Percentiles rank a stretch among this genome's conserved stretches.
These are phyloP conservation scores for Aplodontia rufa DNA, from an alignment of 2,113 vertebrate genomes.

Conservation along the genomic window DNA sequence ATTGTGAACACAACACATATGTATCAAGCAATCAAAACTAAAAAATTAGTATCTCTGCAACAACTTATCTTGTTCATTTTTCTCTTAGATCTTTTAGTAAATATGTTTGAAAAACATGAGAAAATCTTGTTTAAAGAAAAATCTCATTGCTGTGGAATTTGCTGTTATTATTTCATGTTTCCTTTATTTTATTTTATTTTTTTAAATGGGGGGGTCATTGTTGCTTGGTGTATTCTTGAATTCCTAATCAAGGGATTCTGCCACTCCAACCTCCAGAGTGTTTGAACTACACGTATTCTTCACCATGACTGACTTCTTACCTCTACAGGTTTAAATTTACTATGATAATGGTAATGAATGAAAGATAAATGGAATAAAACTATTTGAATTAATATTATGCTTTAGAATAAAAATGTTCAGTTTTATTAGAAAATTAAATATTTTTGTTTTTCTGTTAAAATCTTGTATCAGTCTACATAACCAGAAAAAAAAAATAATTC, in stretches of 20 bases:
- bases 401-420: not conserved
- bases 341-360: not conserved
- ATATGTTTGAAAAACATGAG: not conserved
- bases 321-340: not conserved
- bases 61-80: not conserved
- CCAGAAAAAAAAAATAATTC: not conserved
- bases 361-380: not conserved
- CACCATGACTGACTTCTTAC: not conserved
- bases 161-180: not conserved
- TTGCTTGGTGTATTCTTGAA: not conserved
- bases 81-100: not conserved
- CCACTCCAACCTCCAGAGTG: too few relatives aligned
- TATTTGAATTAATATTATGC: not conserved
- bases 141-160: not conserved
- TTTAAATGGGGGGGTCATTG: not conserved
- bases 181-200: not conserved
- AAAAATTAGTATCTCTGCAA: not conserved
- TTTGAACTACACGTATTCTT: not conserved
- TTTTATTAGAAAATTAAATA: not conserved
- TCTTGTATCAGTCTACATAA: not conserved
- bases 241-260: not conserved
- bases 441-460: not conserved
- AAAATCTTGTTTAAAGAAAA: not conserved
- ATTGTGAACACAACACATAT: not conserved
- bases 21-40: not conserved